Evolutionary conservation across 1,140 invertebrate species (phyloP).

Genomic region (Trachelipus rathkii): DNA sequence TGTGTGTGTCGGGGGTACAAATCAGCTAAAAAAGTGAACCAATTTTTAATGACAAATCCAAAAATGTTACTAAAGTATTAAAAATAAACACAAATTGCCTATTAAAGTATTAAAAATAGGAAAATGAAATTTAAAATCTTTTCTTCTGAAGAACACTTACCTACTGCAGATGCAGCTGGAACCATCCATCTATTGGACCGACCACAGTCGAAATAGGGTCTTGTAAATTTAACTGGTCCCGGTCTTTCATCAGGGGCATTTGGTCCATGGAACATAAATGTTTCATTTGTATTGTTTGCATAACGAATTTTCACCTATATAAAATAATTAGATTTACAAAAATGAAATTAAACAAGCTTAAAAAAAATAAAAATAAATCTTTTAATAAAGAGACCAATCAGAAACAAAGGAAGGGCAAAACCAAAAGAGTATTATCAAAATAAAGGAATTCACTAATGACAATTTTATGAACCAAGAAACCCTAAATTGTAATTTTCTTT

Average conservation of each 20-base stretch:
- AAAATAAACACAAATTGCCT: background rate
- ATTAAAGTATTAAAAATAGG: background rate
- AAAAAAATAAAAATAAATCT: too few relatives aligned
- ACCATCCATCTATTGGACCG: slow-evolving; percentile 93
- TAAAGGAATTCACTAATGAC: too few relatives aligned
- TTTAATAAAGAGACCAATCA: too few relatives aligned
- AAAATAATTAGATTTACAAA: too few relatives aligned
- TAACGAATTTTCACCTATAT: slow-evolving; percentile 80
- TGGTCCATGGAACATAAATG: slow-evolving; percentile 84
- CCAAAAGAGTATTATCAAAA: too few relatives aligned
- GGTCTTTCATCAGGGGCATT: slow-evolving; percentile 72
- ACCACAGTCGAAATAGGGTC: slow-evolving; percentile 94
- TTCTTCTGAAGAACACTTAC: slow-evolving; percentile 20
- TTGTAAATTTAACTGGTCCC: slow-evolving; percentile 87
- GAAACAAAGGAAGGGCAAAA: too few relatives aligned
- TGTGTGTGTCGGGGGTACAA: slow-evolving; percentile 91
- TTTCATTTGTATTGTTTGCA: slow-evolving; percentile 92
- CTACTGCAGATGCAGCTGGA: slow-evolving; percentile 85
- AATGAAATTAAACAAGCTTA: too few relatives aligned
- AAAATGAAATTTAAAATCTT: background rate
- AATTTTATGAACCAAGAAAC: too few relatives aligned
- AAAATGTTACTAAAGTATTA: background rate
- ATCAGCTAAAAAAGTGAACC: slow-evolving; percentile 57
- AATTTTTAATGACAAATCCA: too few relatives aligned
- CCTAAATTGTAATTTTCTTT: too few relatives aligned